phyloP scores from a whole-genome alignment of 2,113 vertebrate species.

The Microtus oregoni region DNA sequence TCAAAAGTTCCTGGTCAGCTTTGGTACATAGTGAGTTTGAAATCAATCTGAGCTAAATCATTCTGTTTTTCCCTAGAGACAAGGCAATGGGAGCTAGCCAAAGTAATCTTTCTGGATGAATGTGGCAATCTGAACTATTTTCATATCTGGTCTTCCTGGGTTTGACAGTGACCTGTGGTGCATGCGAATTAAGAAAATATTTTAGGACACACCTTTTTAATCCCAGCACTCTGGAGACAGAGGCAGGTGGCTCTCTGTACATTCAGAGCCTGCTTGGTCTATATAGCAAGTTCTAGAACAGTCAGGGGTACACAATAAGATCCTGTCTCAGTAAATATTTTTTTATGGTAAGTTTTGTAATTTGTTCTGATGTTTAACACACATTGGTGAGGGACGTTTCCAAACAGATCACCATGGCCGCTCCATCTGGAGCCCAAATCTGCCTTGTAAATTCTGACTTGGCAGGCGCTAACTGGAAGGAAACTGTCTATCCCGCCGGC shows the following conservation, averaged over 20 bases:
- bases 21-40: background rate
- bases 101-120: background rate
- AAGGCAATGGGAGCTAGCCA: background rate
- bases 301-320: background rate
- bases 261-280: background rate
- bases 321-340: background rate
- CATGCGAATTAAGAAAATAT: slow-evolving; percentile 26
- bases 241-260: background rate
- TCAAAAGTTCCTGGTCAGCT: background rate
- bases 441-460: slow-evolving; percentile 11
- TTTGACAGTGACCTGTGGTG: background rate
- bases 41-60: background rate
- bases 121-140: background rate
- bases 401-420: background rate
- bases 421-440: slow-evolving; percentile 61
- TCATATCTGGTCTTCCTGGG: background rate
- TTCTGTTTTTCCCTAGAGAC: background rate
- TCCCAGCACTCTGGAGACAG: background rate
- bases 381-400: background rate
- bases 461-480: background rate
- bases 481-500: background rate
- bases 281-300: background rate
- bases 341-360: slow-evolving; percentile 4
- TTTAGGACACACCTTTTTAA: background rate
- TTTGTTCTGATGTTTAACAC: slow-evolving; percentile 64